Evolutionary conservation across 2,797 vertebrate genomes (phyloP).

Genomic region (Chelon auratus): DNA sequence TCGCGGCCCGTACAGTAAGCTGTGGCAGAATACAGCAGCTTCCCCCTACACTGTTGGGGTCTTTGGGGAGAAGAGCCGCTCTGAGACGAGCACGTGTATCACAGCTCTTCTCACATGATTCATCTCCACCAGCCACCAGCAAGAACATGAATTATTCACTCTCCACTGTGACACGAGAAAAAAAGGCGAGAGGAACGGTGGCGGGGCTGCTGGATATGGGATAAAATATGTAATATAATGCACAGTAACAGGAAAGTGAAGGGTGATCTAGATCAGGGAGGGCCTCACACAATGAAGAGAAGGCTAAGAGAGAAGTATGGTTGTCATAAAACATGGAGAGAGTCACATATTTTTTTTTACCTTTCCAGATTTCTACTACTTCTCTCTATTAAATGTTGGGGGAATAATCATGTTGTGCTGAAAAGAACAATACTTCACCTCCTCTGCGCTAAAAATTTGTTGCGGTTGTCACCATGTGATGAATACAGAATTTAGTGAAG

Average conservation of each 20-base stretch:
- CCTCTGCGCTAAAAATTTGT: neutral
- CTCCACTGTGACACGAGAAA: slow-evolving; percentile 69
- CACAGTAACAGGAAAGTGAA: slow-evolving; percentile 29
- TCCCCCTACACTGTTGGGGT: slow-evolving; percentile 14
- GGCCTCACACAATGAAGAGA: neutral
- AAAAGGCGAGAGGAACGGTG: slow-evolving; percentile 33
- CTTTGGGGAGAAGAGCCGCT: slow-evolving; percentile 52
- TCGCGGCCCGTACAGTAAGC: slow-evolving; percentile 13
- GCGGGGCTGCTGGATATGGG: slow-evolving; percentile 41
- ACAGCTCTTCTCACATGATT: slow-evolving; percentile 77
- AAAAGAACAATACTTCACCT: neutral
- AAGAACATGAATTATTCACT: slow-evolving; percentile 80
- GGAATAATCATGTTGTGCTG: neutral
- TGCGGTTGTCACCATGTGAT: neutral
- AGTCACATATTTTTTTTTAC: neutral
- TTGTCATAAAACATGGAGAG: neutral
- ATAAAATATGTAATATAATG: slow-evolving; percentile 45
- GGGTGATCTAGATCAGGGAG: neutral
- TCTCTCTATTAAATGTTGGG: neutral
- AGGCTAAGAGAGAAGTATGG: neutral
- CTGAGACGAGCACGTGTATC: slow-evolving; percentile 70
- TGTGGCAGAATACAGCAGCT: slow-evolving; percentile 8
- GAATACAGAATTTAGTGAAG: neutral
- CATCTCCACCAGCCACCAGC: slow-evolving; percentile 73
- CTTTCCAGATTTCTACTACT: neutral